Base-by-base conservation (phyloP, 2,797 vertebrate species). In the Furcifer pardalis region DNA sequence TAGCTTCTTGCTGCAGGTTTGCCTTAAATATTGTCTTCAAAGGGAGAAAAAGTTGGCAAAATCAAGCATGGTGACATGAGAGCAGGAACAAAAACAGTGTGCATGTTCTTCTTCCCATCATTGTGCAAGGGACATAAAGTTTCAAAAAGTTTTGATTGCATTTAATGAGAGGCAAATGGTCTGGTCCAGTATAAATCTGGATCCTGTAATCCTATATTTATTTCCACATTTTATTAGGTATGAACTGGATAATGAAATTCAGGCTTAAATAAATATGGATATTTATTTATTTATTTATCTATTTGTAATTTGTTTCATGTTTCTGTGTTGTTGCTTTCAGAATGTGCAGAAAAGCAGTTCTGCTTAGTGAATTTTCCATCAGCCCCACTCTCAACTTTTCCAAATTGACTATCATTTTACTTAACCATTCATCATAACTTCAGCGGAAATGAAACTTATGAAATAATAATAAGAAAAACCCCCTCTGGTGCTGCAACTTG, bases 381-480 rank as follows among this genome's bases (percentile, higher is more conserved):
- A 73, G n/a, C 3, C 17, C 49, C 23, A 17, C 30, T 65, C 59
- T 35, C 60, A 85, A 35, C 5, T 25, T 63, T 0, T 1, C 19
- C 1, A 66, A 59, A 74, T 69, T 75, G 25, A 37, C 56, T 27
- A 44, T 8, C 56, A 35, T 89, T 91, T 84, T 84, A 77, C 49
- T 81, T 77, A 77, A n/a, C 25, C 44, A 76, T 8, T 3, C 84
- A 10, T 65, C 30, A 2, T 0, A 68, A 85, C 27, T 84, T 44
- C 6, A 46, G 59, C 60, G 12, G 69, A 77, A 63, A 91, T 77
- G 23, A 75, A 59, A 83, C 27, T 59, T 75, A 75, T 46, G 68
- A 88, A 84, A 86, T 72, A 79, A 91, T 85, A 83, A 86, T 89
- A 83, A 86, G 89, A 89, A 65, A 5, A n/a, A n/a, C n/a, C n/a